Conservation (phyloP, 1,140 invertebrate species). For the Heliconius nattereri region DNA sequence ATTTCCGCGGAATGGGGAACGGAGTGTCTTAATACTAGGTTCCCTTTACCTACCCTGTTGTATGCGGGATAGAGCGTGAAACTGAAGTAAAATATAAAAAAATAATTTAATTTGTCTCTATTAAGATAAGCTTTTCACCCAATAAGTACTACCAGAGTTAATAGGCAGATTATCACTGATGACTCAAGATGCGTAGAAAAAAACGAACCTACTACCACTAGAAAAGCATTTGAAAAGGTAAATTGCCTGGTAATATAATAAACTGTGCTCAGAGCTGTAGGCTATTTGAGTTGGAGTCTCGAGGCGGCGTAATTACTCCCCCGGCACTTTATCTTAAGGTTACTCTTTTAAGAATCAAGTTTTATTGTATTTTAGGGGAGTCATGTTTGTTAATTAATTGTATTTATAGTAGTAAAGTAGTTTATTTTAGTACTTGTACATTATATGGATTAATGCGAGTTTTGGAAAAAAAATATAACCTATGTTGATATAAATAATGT, state of each 20-base stretch:
- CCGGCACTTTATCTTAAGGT: background rate
- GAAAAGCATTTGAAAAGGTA: background rate
- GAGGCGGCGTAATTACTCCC: background rate
- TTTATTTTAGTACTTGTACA: too few species aligned
- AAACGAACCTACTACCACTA: background rate
- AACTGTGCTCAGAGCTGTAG: background rate
- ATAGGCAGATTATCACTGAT: background rate
- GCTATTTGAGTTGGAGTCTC: background rate
- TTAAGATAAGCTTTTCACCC: background rate
- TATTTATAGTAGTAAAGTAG: too few species aligned
- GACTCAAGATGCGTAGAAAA: background rate
- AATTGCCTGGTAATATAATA: slow-evolving; percentile 1
- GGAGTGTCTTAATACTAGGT: too few species aligned
- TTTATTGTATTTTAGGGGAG: background rate
- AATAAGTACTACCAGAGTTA: background rate
- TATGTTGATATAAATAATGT: too few species aligned
- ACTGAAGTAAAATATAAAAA: too few species aligned
- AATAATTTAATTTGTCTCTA: too few species aligned
- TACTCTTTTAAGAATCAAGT: background rate
- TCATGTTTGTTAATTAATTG: background rate
- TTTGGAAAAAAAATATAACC: too few species aligned
- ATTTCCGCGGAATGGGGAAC: too few species aligned
- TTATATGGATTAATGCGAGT: too few species aligned
- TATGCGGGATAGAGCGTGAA: too few species aligned
- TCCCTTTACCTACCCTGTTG: too few species aligned